Evolutionary conservation across 1,140 invertebrate genomes (phyloP).

Genomic region (Zaprionus lachaisei): DNA sequence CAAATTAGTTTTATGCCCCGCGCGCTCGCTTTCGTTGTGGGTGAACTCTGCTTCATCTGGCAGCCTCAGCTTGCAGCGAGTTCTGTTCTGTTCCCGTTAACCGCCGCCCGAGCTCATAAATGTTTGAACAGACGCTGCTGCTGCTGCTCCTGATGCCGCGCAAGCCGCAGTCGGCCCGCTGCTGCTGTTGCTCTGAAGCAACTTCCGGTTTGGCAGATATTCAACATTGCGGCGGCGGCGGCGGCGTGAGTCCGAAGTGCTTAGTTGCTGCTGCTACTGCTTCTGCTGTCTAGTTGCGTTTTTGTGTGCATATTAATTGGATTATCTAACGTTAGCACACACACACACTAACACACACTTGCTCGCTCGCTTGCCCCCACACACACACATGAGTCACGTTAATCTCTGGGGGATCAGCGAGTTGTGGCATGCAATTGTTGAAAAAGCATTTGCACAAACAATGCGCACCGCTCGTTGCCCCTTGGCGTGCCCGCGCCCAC

Average conservation of each 20-base stretch:
- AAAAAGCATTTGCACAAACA: constrained; percentile 80
- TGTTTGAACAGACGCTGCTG: constrained; percentile 47
- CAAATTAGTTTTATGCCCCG: constrained; percentile 58
- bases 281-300: constrained; percentile 56
- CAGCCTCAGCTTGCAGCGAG: background rate
- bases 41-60: constrained; percentile 20
- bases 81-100: constrained; percentile 4
- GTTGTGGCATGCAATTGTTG: constrained; percentile 75
- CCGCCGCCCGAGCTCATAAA: constrained; percentile 40
- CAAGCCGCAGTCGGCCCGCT: constrained; percentile 4
- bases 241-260: constrained; percentile 1
- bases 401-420: constrained; percentile 69
- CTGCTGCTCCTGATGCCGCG: constrained; percentile 1
- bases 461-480: constrained; percentile 14
- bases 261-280: constrained; percentile 18
- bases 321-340: constrained; percentile 66
- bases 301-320: constrained; percentile 81
- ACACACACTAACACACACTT: constrained; percentile 1
- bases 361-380: constrained; percentile 8
- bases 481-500: background rate
- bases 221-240: constrained; percentile 37
- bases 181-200: constrained; percentile 12
- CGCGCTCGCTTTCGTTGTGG: background rate
- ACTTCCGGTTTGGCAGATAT: constrained; percentile 46
- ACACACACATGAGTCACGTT: constrained; percentile 60